Evolutionary conservation across 2,888 invertebrate species (phyloP).

Genomic region (Stenolophus ochropezus): DNA sequence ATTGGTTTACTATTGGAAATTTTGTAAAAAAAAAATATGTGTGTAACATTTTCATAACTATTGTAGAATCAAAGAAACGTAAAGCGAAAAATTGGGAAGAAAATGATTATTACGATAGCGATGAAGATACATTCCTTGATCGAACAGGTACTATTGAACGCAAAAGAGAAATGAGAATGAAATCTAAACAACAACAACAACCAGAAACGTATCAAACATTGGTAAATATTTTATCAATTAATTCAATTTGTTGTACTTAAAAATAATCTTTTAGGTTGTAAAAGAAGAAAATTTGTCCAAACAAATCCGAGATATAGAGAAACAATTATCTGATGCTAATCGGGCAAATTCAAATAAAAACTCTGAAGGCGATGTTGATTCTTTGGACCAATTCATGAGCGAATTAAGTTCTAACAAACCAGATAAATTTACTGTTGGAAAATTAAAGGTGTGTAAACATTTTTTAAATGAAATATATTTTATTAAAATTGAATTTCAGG

Average conservation of each 20-base stretch:
- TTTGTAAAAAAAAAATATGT: background rate
- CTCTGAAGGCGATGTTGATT: conserved; percentile 77
- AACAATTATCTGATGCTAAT: conserved; percentile 72
- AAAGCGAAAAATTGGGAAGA: conserved; percentile 87
- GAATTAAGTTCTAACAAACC: conserved; percentile 74
- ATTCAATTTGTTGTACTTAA: conserved; percentile 45
- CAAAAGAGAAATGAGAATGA: conserved; percentile 88
- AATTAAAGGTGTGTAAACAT: conserved; percentile 77
- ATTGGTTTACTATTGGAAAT: too few relatives aligned
- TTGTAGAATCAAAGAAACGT: conserved; percentile 85
- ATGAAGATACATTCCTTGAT: conserved; percentile 97
- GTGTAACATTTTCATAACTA: background rate
- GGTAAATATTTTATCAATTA: conserved; percentile 71
- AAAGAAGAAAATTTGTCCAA: conserved; percentile 75
- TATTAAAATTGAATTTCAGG: conserved; percentile 69
- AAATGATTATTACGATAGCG: conserved; percentile 94
- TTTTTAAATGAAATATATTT: background rate
- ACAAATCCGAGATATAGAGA: conserved; percentile 78
- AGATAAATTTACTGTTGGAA: conserved; percentile 77
- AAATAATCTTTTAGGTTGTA: conserved; percentile 74
- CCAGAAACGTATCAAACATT: conserved; percentile 80
- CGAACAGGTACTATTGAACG: conserved; percentile 94
- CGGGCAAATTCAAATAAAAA: conserved; percentile 72
- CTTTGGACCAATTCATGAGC: conserved; percentile 90
- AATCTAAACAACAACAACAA: conserved; percentile 78